Base-by-base conservation (phyloP, 92 coral and sea anemone genomes). In the Ricordea florida region DNA sequence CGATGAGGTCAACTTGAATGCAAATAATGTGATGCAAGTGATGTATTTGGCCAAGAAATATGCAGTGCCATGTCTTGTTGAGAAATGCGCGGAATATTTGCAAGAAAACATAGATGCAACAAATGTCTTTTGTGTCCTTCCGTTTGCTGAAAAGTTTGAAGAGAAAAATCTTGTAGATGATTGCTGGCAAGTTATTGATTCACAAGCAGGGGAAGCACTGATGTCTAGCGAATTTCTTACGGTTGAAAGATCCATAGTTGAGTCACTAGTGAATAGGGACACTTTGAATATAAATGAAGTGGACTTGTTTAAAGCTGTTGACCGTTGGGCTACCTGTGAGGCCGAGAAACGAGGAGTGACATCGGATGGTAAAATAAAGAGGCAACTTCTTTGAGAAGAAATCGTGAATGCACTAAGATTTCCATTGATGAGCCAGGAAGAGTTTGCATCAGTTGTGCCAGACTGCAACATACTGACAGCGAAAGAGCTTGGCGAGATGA, bases 21-120 rank as follows among this genome's bases (percentile, higher is more conserved):
- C 43, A 14, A 71, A 46, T 3, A 74, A 53, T 21, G 82, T 78
- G 1, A 66, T 74, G 17, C 69, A 74, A 27, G 88, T 82, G 10
- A 11, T 72, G 69, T 82, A 82, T 49, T 56, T 82, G 36, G 88
- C 88, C 2, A 73, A 82, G 57, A 82, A 82, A 63, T 82, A 82
- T 57, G 65, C 50, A 5, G 22, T 82, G 44, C 75, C 82, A 1
- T 38, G 25, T 4, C 82, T 82, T 10, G 82, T 45, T 26, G 72
- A 82, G 23, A n/a, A 38, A 26, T 82, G 88, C 56, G 10, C 74
- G 29, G 62, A 67, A 20, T 76, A 62, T 51, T 61, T 83, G 26
- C 62, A 57, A 24, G 74, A 83, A 57, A 84, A 76, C 66, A 58
- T 84, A 30, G 59, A 63, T 2, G 78, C 79, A 14, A 72, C 78